Base-by-base conservation (phyloP, 2,888 invertebrate genomes). In the Parelbella ahira region DNA sequence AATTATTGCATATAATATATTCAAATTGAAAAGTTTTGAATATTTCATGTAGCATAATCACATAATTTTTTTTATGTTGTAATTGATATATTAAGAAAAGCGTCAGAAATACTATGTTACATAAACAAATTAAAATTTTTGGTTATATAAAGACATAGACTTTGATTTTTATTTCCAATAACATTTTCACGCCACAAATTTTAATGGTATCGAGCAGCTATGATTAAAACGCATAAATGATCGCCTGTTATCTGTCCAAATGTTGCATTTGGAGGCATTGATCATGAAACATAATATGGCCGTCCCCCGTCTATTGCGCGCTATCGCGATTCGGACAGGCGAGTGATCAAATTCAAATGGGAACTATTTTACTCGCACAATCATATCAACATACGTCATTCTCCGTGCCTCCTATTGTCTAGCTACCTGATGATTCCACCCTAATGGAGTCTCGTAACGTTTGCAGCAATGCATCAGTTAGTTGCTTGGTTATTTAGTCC, bases 311-410 rank as follows among this genome's bases (percentile, higher is more conserved):
- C 62, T 56, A 65, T 60, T 63, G 58, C 69, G 74, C 67, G 75
- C 67, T 84, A 84, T 86, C 83, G 68, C 64, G 54, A 61, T 50
- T 55, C 73, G 65, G 73, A 76, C 84, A 80, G 82, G 67, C 80
- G 67, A 83, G 66, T 84, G 84, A 76, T 81, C 83, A 83, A 80
- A 82, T 83, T 80, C 80, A 82, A 86, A 83, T 82, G n/a, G 81
- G 70, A 78, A 79, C 75, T 78, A 77, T 73, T 73, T 41, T 71
- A 78, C 60, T 63, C 69, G 67, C 54, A 84, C 84, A 84, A 84
- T 84, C 79, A 68, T 84, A 84, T 84, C 84, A 72, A 68, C 75
- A 69, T 75, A 75, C 74, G 81, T 82, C 84, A 80, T 79, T 73
- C 70, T 69, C 72, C 65, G 63, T 59, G 58, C 66, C 66, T 49